phyloP scores from a whole-genome alignment of 2,113 vertebrate species.

The Gymnorhina tibicen region DNA sequence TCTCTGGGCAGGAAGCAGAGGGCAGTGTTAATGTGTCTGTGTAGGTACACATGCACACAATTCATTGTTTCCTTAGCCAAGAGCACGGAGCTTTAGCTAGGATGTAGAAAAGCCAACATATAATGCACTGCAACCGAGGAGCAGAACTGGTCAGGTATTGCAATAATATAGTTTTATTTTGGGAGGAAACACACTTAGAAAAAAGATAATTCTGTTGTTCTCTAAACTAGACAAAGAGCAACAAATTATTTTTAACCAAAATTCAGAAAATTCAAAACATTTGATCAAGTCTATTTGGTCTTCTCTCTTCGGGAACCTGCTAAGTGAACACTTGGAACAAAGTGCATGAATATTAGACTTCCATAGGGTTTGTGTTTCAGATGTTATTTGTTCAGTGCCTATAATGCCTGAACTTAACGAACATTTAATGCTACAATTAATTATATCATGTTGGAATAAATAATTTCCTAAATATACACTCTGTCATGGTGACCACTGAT shows the following conservation, averaged over 20 bases:
- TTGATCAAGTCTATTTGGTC: background rate
- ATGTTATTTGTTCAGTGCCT: background rate
- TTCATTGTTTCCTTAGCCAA: background rate
- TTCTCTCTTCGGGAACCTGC: background rate
- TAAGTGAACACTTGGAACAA: background rate
- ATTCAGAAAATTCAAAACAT: background rate
- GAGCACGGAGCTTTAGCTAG: background rate
- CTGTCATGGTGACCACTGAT: slow-evolving; percentile 28
- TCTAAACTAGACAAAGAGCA: background rate
- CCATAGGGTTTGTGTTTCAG: background rate
- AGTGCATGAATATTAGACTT: background rate
- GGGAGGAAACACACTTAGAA: background rate
- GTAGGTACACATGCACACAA: background rate
- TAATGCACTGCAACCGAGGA: background rate
- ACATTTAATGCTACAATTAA: background rate
- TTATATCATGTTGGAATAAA: slow-evolving; percentile 34
- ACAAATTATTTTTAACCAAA: background rate
- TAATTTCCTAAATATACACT: slow-evolving; percentile 40
- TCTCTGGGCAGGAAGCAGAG: background rate
- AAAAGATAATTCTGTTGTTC: background rate
- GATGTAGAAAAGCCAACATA: background rate
- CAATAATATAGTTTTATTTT: background rate
- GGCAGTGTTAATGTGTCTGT: background rate
- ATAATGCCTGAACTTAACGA: background rate
- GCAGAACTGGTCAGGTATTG: background rate